Evolutionary conservation across 2,797 vertebrate genomes (phyloP).

Genomic region (Micromesistius poutassou): DNA sequence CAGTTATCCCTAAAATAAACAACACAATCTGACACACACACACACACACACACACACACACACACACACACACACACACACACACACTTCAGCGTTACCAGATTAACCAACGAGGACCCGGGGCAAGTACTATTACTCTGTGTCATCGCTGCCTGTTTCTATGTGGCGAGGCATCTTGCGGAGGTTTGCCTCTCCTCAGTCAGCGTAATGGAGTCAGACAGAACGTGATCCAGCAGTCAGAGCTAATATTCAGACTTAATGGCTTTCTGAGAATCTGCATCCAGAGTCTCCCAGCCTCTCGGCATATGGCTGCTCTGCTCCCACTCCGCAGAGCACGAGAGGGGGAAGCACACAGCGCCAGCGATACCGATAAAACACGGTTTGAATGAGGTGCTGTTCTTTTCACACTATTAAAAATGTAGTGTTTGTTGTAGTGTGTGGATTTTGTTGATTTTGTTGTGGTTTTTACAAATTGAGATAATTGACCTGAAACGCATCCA

Average conservation of each 20-base stretch:
- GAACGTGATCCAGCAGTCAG: slow-evolving; percentile 56
- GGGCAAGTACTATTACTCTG: neutral
- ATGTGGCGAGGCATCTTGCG: slow-evolving; percentile 16
- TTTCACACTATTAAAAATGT: neutral
- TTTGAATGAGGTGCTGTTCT: neutral
- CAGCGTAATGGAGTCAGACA: slow-evolving; percentile 65
- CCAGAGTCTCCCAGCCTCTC: slow-evolving; percentile 57
- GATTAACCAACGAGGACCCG: neutral
- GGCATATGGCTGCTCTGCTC: slow-evolving; percentile 21
- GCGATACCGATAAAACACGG: neutral
- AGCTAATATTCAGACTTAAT: slow-evolving; percentile 69
- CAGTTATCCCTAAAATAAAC: neutral
- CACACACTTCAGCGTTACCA: neutral
- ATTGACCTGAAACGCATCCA: slow-evolving; percentile 9
- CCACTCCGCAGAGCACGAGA: neutral
- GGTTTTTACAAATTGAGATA: neutral
- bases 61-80: neutral
- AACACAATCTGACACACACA: neutral
- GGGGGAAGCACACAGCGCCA: neutral
- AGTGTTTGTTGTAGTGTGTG: neutral
- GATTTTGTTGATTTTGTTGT: neutral
- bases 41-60: neutral
- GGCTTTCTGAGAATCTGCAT: slow-evolving; percentile 63
- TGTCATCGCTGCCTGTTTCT: slow-evolving; percentile 19
- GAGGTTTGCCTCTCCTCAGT: slow-evolving; percentile 36